Evolutionary conservation across 2,888 invertebrate genomes (phyloP).

Genomic region (Aporophyla lueneburgensis): DNA sequence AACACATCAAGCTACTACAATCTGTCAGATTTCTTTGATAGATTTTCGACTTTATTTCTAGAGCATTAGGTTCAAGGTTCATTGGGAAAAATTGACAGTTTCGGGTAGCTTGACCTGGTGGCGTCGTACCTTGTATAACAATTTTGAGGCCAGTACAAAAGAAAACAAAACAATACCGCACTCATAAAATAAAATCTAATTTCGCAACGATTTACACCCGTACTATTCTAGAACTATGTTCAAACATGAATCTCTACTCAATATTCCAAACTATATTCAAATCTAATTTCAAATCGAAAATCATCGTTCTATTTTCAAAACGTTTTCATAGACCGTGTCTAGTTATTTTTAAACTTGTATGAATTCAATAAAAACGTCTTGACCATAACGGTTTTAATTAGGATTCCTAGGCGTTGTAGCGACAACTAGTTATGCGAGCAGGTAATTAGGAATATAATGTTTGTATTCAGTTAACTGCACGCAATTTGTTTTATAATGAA

Average conservation of each 20-base stretch:
- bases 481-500: conserved; percentile 52
- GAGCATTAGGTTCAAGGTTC: no score
- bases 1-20: no score
- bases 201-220: not conserved
- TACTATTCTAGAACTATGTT: not conserved
- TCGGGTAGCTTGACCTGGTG: no score
- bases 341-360: conserved; percentile 15
- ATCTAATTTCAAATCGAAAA: not conserved
- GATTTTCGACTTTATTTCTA: no score
- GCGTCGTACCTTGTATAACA: no score
- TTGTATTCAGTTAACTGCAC: conserved; percentile 43
- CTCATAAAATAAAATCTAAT: not conserved
- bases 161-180: not conserved
- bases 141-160: not conserved
- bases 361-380: conserved; percentile 37
- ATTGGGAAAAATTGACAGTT: no score
- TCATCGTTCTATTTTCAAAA: not conserved
- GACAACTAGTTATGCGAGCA: conserved; percentile 29
- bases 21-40: no score
- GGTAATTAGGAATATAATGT: conserved; percentile 32
- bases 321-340: conserved; percentile 21
- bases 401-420: conserved; percentile 35
- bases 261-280: not conserved
- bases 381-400: conserved; percentile 45
- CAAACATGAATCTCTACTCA: not conserved